These are phyloP conservation scores for Hipposideros armiger DNA, from an alignment of 2,113 vertebrate species.

Conservation along the genomic window DNA sequence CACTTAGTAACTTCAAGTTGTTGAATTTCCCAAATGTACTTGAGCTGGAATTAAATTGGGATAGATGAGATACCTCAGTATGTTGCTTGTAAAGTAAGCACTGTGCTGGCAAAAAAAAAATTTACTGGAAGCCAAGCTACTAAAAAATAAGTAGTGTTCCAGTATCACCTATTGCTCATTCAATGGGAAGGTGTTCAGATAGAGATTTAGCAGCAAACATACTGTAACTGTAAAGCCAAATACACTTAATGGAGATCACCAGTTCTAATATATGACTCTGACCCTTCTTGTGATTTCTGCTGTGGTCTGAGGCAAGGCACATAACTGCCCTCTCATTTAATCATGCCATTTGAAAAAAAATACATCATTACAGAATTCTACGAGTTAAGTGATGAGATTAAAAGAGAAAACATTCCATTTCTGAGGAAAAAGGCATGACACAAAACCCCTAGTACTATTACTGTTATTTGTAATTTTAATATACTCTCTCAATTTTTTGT, in stretches of 20 bases:
- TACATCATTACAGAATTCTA: background rate
- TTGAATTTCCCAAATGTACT: background rate
- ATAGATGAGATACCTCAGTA: background rate
- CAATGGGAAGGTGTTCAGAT: background rate
- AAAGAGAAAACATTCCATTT: background rate
- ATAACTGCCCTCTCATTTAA: background rate
- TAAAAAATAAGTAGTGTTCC: background rate
- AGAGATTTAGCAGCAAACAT: background rate
- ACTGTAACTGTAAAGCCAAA: background rate
- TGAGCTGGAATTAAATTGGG: conserved; percentile 33
- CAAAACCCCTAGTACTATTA: background rate
- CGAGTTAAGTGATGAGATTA: background rate
- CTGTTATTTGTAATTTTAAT: background rate
- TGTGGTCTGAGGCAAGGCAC: background rate
- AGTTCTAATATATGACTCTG: background rate
- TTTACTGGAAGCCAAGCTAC: background rate
- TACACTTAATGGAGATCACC: background rate
- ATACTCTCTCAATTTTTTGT: background rate
- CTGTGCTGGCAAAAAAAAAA: background rate
- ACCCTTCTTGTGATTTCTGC: background rate
- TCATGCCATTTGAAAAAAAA: background rate
- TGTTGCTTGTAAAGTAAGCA: background rate
- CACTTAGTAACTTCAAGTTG: background rate
- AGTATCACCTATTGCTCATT: background rate
- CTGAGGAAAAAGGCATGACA: background rate